Evolutionary conservation across 2,797 vertebrate genomes (phyloP).

Genomic region (Scleropages formosus): DNA sequence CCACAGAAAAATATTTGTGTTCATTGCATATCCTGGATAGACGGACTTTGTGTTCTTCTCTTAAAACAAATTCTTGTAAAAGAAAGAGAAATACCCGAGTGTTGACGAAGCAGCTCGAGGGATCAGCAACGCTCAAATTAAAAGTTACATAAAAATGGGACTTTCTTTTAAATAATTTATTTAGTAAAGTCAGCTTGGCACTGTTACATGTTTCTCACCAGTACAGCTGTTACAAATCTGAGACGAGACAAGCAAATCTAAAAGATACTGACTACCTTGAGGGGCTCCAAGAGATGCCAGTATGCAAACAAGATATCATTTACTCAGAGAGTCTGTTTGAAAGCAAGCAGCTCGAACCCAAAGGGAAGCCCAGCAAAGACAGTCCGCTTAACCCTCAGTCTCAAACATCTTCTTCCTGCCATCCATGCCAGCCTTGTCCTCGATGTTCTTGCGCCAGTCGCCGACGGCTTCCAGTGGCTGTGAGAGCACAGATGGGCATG

Average conservation of each 20-base stretch:
- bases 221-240: not conserved
- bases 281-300: not conserved
- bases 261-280: not conserved
- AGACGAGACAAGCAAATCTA: not conserved
- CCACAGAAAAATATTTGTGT: no score
- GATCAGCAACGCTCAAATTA: not conserved
- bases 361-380: slow-evolving; percentile 24
- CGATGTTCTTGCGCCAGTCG: slow-evolving; percentile 96
- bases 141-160: slow-evolving; percentile 14
- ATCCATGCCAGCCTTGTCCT: slow-evolving; percentile 90
- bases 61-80: no score
- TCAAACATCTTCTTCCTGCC: slow-evolving; percentile 98
- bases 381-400: slow-evolving; percentile 69
- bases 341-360: slow-evolving; percentile 26
- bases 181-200: slow-evolving; percentile 13
- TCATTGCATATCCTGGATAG: no score
- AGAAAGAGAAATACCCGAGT: no score
- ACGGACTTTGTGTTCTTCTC: no score
- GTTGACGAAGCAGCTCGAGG: no score
- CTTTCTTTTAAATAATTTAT: slow-evolving; percentile 25
- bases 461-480: slow-evolving; percentile 72
- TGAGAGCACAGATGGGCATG: not conserved
- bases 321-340: slow-evolving; percentile 16
- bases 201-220: slow-evolving; percentile 9
- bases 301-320: not conserved